A percentile compares a stretch with the other conserved stretches of the same genome.
phyloP scores from a whole-genome alignment of 2,888 invertebrate genomes.

The Electrophaes corylata region DNA sequence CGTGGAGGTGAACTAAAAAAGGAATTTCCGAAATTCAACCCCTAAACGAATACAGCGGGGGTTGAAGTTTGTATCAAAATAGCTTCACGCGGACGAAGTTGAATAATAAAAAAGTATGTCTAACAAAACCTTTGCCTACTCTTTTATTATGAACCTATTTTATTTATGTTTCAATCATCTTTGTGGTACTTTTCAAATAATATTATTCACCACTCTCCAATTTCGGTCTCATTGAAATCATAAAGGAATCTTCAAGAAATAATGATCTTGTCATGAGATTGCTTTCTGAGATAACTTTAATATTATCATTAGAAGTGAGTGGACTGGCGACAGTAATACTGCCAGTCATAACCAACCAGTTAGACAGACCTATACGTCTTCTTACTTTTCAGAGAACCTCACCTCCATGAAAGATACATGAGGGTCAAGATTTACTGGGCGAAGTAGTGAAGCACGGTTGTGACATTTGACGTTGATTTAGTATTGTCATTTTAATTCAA shows the following conservation, averaged over 20 bases:
- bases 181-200: background rate
- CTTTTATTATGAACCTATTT: background rate
- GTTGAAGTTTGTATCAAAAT: no score
- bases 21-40: no score
- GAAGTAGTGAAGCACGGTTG: conserved; percentile 60
- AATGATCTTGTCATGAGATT: conserved; percentile 52
- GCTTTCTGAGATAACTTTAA: conserved; percentile 77
- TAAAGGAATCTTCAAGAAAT: conserved; percentile 27
- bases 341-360: conserved; percentile 70
- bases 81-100: no score
- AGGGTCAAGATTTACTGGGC: conserved; percentile 56
- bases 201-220: conserved; percentile 3
- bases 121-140: no score
- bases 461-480: conserved; percentile 83
- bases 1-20: no score
- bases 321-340: conserved; percentile 75
- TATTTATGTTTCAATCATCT: background rate
- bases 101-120: no score
- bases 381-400: conserved; percentile 35
- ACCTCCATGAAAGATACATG: conserved; percentile 52
- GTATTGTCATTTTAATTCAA: conserved; percentile 70
- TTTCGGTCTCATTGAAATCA: conserved; percentile 17
- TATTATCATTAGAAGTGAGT: conserved; percentile 80
- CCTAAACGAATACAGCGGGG: no score
- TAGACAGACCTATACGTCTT: conserved; percentile 49